Evolutionary conservation across 2,797 vertebrate genomes (phyloP).

Genomic region (Chiloscyllium punctatum): DNA sequence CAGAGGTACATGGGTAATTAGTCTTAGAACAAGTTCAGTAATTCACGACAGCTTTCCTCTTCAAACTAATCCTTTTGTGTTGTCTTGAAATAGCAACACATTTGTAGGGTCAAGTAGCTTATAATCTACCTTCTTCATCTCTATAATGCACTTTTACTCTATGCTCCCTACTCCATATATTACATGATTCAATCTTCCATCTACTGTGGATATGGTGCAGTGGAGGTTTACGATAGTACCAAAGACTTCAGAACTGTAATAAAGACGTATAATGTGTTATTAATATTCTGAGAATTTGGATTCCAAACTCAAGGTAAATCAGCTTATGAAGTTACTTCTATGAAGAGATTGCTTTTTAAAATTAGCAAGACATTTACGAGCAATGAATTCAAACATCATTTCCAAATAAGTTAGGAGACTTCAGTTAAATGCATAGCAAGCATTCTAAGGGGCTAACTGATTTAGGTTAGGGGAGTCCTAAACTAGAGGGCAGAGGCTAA

Average conservation of each 20-base stretch:
- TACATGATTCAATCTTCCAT: background rate
- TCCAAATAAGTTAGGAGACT: no score
- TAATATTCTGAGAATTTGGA: no score
- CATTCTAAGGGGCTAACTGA: no score
- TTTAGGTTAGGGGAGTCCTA: no score
- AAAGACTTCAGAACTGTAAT: background rate
- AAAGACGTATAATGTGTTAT: no score
- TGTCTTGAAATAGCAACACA: background rate
- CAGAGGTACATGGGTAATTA: slow-evolving; percentile 18
- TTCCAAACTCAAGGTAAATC: no score
- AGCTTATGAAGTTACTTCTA: no score
- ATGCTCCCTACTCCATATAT: background rate
- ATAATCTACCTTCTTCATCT: background rate
- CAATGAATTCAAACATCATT: no score
- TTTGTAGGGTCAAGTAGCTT: background rate
- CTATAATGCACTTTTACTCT: background rate
- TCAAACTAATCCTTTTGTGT: background rate
- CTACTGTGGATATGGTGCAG: background rate
- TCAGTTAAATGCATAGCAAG: no score
- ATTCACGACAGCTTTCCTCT: background rate
- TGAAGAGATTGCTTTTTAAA: no score
- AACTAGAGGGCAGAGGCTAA: no score
- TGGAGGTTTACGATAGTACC: background rate
- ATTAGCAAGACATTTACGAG: no score
- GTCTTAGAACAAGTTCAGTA: background rate